phyloP scores from a whole-genome alignment of 2,888 invertebrate genomes.

The Caenorhabditis zanzibari region DNA sequence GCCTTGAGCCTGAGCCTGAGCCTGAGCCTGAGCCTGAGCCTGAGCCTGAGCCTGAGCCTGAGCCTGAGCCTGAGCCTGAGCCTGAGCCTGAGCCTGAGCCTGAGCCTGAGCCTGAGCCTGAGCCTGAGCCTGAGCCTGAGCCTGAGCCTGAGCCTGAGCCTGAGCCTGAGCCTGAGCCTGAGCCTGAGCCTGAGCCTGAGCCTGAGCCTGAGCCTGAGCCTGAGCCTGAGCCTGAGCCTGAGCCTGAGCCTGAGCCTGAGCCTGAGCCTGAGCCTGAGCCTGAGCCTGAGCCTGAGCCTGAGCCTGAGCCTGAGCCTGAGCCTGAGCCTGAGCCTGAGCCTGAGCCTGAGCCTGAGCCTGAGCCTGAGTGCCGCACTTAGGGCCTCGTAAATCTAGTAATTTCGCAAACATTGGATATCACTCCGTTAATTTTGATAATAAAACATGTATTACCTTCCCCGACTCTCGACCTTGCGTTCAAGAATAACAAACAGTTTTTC shows the following conservation, averaged over 20 bases:
- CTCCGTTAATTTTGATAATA: too few species aligned
- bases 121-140: constrained; percentile 28
- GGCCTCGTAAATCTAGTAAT: too few species aligned
- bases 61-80: constrained; percentile 31
- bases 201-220: constrained; percentile 30
- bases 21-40: constrained; percentile 20
- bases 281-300: constrained; percentile 33
- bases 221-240: constrained; percentile 32
- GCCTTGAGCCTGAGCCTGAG: constrained; percentile 12
- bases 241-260: constrained; percentile 30
- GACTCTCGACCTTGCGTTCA: too few species aligned
- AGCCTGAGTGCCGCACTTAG: too few species aligned
- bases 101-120: constrained; percentile 35
- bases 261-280: constrained; percentile 34
- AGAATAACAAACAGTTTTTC: too few species aligned
- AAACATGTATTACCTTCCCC: too few species aligned
- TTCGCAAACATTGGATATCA: too few species aligned
- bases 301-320: constrained; percentile 29
- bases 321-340: constrained; percentile 32
- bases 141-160: constrained; percentile 37
- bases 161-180: constrained; percentile 30
- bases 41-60: constrained; percentile 33
- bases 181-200: constrained; percentile 28
- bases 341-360: constrained; percentile 25
- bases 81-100: constrained; percentile 34